Conservation (phyloP, 2,113 vertebrate genomes). For the Nipponia nippon region DNA sequence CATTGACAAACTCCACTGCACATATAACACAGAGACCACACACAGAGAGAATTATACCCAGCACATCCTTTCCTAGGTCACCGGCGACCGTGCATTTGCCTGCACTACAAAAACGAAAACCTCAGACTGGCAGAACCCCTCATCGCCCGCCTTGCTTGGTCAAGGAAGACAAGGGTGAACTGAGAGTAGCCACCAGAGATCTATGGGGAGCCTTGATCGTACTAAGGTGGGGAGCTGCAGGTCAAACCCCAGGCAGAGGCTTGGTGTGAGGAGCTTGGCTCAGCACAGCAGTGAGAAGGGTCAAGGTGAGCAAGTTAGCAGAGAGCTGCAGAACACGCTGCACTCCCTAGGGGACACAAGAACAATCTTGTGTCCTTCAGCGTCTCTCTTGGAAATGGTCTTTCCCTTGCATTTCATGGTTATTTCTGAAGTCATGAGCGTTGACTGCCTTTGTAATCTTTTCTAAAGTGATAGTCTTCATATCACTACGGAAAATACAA, state of each 20-base stretch:
- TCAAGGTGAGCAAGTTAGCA: not conserved
- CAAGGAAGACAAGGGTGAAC: not conserved
- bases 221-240: not conserved
- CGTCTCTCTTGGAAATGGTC: not conserved
- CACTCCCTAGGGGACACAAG: rapidly evolving
- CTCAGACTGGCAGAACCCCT: not conserved
- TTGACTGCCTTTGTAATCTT: not conserved
- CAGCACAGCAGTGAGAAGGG: not conserved
- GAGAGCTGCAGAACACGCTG: not conserved
- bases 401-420: not conserved
- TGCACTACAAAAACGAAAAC: not conserved
- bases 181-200: not conserved
- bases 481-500: not conserved
- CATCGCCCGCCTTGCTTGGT: not conserved
- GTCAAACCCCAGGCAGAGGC: not conserved
- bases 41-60: not conserved
- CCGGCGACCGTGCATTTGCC: rapidly evolving
- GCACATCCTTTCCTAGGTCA: not conserved
- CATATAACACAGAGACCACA: not conserved
- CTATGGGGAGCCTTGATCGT: rapidly evolving
- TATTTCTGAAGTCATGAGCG: not conserved
- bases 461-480: not conserved
- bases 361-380: not conserved
- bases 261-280: not conserved
- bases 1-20: not conserved